Evolutionary conservation across 2,113 vertebrate genomes (phyloP).

Genomic region (Hippocampus barbouri): DNA sequence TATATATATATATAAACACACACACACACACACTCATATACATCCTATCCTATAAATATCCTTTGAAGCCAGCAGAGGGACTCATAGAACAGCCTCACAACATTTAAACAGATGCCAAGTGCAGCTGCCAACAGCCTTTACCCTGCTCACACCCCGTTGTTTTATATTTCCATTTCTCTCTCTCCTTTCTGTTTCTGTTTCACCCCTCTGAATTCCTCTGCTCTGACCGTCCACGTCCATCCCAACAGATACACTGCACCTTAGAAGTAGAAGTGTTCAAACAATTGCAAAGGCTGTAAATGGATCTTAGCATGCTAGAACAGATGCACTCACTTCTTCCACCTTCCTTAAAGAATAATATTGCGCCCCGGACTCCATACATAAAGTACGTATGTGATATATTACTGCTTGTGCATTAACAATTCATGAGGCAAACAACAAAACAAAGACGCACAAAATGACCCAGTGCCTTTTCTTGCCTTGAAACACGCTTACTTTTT

Average conservation of each 20-base stretch:
- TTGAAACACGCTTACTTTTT: slow-evolving; percentile 53
- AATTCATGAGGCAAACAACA: slow-evolving; percentile 66
- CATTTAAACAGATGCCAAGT: slow-evolving; percentile 88
- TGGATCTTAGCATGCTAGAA: slow-evolving; percentile 52
- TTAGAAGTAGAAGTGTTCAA: slow-evolving; percentile 37
- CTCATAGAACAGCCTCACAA: slow-evolving; percentile 80
- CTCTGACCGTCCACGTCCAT: slow-evolving; percentile 22
- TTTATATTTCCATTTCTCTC: slow-evolving; percentile 46
- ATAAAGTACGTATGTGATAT: slow-evolving; percentile 50
- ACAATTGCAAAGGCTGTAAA: slow-evolving; percentile 46
- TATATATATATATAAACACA: no score
- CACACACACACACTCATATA: no score
- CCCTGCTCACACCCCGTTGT: slow-evolving; percentile 55
- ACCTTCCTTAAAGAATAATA: slow-evolving; percentile 55
- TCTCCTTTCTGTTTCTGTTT: slow-evolving; percentile 21
- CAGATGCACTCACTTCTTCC: slow-evolving; percentile 36
- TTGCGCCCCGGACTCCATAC: slow-evolving; percentile 55
- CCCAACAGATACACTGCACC: slow-evolving; percentile 44
- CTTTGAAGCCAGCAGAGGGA: slow-evolving; percentile 91
- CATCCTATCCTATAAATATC: slow-evolving; percentile 48
- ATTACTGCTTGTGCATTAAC: slow-evolving; percentile 64
- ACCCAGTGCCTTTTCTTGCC: slow-evolving; percentile 54
- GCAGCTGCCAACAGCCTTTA: slow-evolving; percentile 83
- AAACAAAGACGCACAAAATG: slow-evolving; percentile 37
- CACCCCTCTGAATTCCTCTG: slow-evolving; percentile 13